phyloP scores from a whole-genome alignment of 2,888 invertebrate genomes.

The Euphydryas editha region DNA sequence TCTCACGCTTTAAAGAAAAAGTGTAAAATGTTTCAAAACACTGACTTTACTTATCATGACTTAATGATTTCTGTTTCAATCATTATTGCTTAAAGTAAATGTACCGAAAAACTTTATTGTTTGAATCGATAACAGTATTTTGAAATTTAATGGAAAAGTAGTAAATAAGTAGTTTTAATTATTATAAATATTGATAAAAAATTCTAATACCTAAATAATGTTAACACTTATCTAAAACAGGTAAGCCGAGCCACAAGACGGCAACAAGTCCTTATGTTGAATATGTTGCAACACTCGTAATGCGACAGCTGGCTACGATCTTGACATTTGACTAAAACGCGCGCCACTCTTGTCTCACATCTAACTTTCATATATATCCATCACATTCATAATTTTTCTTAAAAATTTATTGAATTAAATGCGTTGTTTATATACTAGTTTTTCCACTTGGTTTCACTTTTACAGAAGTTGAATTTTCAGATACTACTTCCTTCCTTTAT shows the following conservation, averaged over 20 bases:
- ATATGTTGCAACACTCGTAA: slow-evolving; percentile 45
- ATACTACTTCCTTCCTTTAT: no score
- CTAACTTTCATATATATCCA: slow-evolving; percentile 14
- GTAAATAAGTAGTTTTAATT: no score
- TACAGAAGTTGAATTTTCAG: no score
- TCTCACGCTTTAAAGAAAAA: slow-evolving; percentile 28
- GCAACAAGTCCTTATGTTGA: slow-evolving; percentile 43
- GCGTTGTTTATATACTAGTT: neutral
- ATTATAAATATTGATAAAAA: neutral
- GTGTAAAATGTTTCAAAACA: slow-evolving; percentile 34
- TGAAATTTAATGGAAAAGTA: no score
- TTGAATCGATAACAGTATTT: neutral
- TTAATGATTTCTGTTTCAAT: slow-evolving; percentile 30
- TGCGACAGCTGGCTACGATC: slow-evolving; percentile 50
- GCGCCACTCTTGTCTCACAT: slow-evolving; percentile 31
- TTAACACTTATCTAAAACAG: slow-evolving; percentile 11
- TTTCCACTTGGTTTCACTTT: neutral
- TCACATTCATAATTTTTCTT: slow-evolving; percentile 9
- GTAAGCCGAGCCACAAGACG: slow-evolving; percentile 10
- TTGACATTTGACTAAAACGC: slow-evolving; percentile 54
- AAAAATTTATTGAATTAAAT: neutral
- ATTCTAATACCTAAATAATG: neutral
- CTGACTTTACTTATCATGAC: slow-evolving; percentile 32
- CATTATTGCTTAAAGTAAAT: neutral
- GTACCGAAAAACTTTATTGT: neutral